A percentile compares a stretch with the other conserved stretches of the same genome.
phyloP scores from a whole-genome alignment of 2,888 invertebrate species.

The Ennomos fuscantarius region DNA sequence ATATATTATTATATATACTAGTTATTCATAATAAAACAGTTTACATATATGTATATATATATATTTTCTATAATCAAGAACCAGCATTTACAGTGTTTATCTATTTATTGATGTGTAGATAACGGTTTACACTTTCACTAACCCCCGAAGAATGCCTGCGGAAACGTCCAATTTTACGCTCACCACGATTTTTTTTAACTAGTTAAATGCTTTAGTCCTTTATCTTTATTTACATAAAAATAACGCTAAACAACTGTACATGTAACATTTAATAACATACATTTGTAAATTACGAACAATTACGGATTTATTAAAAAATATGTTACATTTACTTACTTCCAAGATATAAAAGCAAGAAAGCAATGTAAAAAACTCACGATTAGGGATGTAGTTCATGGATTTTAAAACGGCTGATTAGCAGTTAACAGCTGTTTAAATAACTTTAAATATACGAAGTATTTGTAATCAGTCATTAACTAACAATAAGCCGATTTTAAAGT shows the following conservation, averaged over 20 bases:
- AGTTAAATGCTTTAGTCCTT: constrained; percentile 59
- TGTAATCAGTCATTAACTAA: no score
- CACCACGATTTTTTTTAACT: constrained; percentile 44
- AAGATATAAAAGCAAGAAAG: constrained; percentile 13
- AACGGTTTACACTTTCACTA: neutral
- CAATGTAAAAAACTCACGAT: no score
- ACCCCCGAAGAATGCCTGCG: neutral
- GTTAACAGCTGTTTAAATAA: no score
- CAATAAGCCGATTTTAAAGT: no score
- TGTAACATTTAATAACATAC: constrained; percentile 18
- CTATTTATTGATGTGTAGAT: constrained; percentile 6
- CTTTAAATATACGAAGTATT: no score
- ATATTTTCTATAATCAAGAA: constrained; percentile 20
- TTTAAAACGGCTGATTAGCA: no score
- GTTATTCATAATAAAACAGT: no score
- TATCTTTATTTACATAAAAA: constrained; percentile 38
- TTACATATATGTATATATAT: no score
- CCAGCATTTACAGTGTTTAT: constrained; percentile 9
- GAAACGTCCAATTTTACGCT: neutral
- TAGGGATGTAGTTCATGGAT: no score
- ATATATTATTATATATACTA: no score
- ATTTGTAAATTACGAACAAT: no score
- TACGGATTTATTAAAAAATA: no score
- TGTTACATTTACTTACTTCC: neutral
- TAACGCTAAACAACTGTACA: constrained; percentile 41